phyloP scores from a whole-genome alignment of 2,888 invertebrate genomes.

The Sarcophaga variegata region DNA sequence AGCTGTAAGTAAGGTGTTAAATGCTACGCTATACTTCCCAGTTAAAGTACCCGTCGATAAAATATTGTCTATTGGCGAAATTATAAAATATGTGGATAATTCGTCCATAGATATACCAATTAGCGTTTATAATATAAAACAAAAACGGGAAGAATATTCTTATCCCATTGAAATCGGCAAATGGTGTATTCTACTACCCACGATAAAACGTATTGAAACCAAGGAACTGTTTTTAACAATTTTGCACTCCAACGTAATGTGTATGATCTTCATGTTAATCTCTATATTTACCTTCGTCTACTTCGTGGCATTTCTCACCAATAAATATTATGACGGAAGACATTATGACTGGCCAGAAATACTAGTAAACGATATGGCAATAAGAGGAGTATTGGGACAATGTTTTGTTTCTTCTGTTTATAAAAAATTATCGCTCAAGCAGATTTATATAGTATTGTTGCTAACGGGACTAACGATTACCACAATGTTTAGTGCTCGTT shows the following conservation, averaged over 20 bases:
- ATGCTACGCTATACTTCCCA: conserved; percentile 43
- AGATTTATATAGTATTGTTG: conserved; percentile 38
- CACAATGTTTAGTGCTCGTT: conserved; percentile 31
- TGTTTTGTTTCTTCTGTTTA: neutral
- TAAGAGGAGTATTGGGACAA: conserved; percentile 63
- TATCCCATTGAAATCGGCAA: conserved; percentile 63
- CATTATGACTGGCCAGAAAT: conserved; percentile 32
- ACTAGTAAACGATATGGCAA: conserved; percentile 49
- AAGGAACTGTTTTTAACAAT: conserved; percentile 39
- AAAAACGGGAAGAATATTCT: conserved; percentile 47
- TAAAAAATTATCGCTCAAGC: neutral
- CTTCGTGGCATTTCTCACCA: neutral
- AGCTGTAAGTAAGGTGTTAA: conserved; percentile 39
- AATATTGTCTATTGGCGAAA: conserved; percentile 7
- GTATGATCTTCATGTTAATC: conserved; percentile 13
- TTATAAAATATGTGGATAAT: conserved; percentile 42
- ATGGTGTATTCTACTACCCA: conserved; percentile 62
- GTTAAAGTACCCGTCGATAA: conserved; percentile 21
- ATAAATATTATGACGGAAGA: neutral
- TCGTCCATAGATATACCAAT: conserved; percentile 58
- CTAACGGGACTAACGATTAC: conserved; percentile 41
- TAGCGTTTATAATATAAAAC: neutral
- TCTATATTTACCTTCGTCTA: conserved; percentile 32
- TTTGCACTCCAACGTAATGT: conserved; percentile 31
- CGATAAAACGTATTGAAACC: conserved; percentile 22